A percentile compares a stretch with the other conserved stretches of the same genome.
Conservation (phyloP, 2,888 invertebrate genomes). For the Heliothis peltigera region DNA sequence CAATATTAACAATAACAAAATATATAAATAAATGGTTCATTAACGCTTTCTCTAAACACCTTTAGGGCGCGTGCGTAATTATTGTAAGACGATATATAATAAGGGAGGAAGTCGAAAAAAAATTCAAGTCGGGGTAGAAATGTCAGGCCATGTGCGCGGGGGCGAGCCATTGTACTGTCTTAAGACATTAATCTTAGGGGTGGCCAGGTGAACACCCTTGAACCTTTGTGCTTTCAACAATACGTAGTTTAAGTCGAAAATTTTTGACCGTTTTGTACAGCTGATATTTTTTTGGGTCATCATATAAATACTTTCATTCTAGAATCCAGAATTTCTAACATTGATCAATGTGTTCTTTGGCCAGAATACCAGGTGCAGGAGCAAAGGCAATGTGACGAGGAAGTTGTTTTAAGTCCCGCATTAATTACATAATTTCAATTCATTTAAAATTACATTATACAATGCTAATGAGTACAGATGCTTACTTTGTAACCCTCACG, state of each 20-base stretch:
- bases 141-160: constrained; percentile 86
- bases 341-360: neutral
- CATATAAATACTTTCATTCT: neutral
- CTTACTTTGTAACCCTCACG: neutral
- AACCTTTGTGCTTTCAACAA: constrained; percentile 67
- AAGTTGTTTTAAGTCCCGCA: neutral
- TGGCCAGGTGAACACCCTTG: constrained; percentile 83
- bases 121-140: constrained; percentile 76
- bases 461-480: constrained; percentile 1
- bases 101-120: constrained; percentile 83
- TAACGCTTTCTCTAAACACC: constrained; percentile 87
- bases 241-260: constrained; percentile 32
- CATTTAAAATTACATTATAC: neutral
- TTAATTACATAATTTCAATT: neutral
- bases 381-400: neutral
- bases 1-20: constrained; percentile 52
- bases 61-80: constrained; percentile 84
- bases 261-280: constrained; percentile 51
- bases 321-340: neutral
- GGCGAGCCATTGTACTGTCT: constrained; percentile 78
- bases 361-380: neutral
- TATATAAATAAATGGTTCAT: constrained; percentile 75
- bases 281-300: constrained; percentile 29
- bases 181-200: constrained; percentile 86
- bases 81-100: constrained; percentile 78